Evolutionary conservation across 1,140 invertebrate genomes (phyloP).

Genomic region (Drosophila melanica): DNA sequence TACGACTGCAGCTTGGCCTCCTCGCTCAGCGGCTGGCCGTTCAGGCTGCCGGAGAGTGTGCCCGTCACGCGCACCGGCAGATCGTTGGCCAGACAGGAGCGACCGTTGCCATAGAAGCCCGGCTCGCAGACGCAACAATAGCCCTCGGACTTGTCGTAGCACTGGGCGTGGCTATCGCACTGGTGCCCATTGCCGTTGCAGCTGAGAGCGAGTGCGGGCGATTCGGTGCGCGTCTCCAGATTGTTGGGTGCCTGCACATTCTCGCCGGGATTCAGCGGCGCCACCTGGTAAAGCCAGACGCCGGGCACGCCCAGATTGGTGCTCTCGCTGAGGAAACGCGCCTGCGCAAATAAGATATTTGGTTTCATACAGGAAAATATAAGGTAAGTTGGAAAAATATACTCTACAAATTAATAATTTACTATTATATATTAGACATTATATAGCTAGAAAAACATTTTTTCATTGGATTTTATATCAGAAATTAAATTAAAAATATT

Average conservation of each 20-base stretch:
- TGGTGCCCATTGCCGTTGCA: constrained; percentile 86
- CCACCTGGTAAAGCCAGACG: constrained; percentile 93
- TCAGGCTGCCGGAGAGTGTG: constrained; percentile 91
- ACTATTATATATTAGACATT: too few relatives aligned
- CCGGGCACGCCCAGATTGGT: constrained; percentile 93
- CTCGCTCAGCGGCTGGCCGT: constrained; percentile 88
- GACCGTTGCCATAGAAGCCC: constrained; percentile 95
- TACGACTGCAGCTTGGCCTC: constrained; percentile 95
- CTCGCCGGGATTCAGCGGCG: constrained; percentile 86
- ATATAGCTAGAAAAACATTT: too few relatives aligned
- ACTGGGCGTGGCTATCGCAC: constrained; percentile 93
- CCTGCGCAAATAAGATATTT: constrained; percentile 81
- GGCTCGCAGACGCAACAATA: constrained; percentile 94
- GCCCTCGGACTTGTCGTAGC: constrained; percentile 91
- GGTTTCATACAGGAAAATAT: too few relatives aligned
- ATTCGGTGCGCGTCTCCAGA: constrained; percentile 83
- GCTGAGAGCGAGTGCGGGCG: constrained; percentile 82
- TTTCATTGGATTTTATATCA: too few relatives aligned
- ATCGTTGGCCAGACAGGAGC: constrained; percentile 92
- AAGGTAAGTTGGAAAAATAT: too few relatives aligned
- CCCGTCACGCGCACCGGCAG: constrained; percentile 93
- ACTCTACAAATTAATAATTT: too few relatives aligned
- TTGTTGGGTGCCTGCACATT: constrained; percentile 89
- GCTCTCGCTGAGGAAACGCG: constrained; percentile 86
- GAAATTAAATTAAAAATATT: too few relatives aligned